phyloP scores from a whole-genome alignment of 92 coral and sea anemone species.

The Chrysogorgia sp. region DNA sequence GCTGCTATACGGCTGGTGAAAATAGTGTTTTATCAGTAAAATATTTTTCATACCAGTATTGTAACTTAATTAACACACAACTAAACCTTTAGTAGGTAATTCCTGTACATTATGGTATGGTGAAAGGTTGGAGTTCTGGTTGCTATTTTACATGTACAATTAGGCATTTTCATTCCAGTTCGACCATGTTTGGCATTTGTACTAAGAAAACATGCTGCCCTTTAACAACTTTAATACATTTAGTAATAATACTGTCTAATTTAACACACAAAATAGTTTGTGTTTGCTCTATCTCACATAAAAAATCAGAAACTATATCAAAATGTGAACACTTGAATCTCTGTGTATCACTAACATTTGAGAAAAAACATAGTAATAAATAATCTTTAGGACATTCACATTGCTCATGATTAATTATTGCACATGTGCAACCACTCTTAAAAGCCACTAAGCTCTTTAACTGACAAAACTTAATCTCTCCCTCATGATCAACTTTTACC shows the following conservation, averaged over 20 bases:
- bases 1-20: too few relatives aligned
- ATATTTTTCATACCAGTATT: too few relatives aligned
- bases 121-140: too few relatives aligned
- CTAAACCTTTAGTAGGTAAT: too few relatives aligned
- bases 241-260: constrained; percentile 3
- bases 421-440: constrained; percentile 7
- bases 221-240: constrained; percentile 22
- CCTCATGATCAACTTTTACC: constrained; percentile 2
- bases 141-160: too few relatives aligned
- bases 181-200: constrained; percentile 1
- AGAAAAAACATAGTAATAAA: constrained; percentile 4
- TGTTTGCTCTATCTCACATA: constrained; percentile 8
- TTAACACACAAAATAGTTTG: neutral
- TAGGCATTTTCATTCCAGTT: neutral
- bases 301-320: constrained; percentile 16
- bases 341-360: neutral
- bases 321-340: constrained; percentile 22
- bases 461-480: neutral
- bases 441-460: constrained; percentile 2
- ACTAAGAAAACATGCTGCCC: neutral
- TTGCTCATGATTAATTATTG: constrained; percentile 13
- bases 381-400: constrained; percentile 5
- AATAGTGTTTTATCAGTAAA: too few relatives aligned
- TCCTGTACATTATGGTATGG: too few relatives aligned
- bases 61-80: too few relatives aligned